Conservation (phyloP, 1,140 invertebrate species). For the Galleria mellonella region DNA sequence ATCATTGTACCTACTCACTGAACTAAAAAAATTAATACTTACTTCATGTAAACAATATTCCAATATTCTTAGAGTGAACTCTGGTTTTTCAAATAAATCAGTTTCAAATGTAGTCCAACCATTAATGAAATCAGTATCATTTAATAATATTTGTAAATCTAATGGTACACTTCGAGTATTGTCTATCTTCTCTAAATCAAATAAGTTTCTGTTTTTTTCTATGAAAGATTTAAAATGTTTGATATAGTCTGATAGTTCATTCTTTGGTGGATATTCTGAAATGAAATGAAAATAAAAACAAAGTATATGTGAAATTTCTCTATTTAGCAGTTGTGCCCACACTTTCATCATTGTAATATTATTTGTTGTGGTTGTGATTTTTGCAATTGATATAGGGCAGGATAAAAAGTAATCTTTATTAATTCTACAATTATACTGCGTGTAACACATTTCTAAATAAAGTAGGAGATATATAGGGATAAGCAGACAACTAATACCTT, state of each 20-base stretch:
- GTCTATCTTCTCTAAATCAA: constrained; percentile 77
- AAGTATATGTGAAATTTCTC: too few relatives aligned
- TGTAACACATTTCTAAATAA: too few relatives aligned
- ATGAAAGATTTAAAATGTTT: constrained; percentile 75
- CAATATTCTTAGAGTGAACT: constrained; percentile 78
- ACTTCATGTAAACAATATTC: constrained; percentile 85
- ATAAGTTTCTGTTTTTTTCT: constrained; percentile 66
- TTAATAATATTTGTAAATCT: constrained; percentile 78
- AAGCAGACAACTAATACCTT: constrained; percentile 76
- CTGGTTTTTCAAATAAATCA: constrained; percentile 80
- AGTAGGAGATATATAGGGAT: too few relatives aligned
- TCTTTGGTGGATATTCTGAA: constrained; percentile 72
- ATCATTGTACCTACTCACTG: constrained; percentile 9
- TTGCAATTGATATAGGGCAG: too few relatives aligned
- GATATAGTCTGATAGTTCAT: constrained; percentile 69
- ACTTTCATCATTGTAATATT: too few relatives aligned
- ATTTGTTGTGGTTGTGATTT: too few relatives aligned
- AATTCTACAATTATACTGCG: too few relatives aligned
- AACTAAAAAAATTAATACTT: constrained; percentile 7
- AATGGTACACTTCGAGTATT: constrained; percentile 77
- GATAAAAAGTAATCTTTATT: too few relatives aligned
- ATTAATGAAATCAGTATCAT: constrained; percentile 75
- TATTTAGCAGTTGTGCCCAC: too few relatives aligned
- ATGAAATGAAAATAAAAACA: constrained; percentile 8
- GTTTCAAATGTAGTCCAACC: constrained; percentile 78